phyloP scores from a whole-genome alignment of 2,113 vertebrate genomes.

The Brachypodius melanocephalos region DNA sequence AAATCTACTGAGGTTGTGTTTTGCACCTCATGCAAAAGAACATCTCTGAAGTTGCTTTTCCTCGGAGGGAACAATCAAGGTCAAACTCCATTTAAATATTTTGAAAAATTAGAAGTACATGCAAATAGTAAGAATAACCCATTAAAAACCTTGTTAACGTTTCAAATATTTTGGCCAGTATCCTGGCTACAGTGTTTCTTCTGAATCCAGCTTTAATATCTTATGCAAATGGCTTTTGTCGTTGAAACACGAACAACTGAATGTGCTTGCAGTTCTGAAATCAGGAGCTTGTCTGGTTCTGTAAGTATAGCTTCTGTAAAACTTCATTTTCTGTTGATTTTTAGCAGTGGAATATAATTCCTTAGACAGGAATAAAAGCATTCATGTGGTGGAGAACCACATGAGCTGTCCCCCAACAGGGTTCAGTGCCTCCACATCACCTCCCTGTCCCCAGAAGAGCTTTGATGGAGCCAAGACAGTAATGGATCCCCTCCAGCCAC shows the following conservation, averaged over 20 bases:
- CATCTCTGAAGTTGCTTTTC: neutral
- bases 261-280: neutral
- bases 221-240: neutral
- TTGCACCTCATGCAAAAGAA: neutral
- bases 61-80: neutral
- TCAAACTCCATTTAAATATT: neutral
- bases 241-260: neutral
- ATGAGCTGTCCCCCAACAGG: neutral
- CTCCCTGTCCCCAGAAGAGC: neutral
- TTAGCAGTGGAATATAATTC: neutral
- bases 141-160: neutral
- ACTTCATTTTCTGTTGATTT: slow-evolving; percentile 8
- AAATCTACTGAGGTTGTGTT: neutral
- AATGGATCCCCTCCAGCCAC: slow-evolving; percentile 55
- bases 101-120: neutral
- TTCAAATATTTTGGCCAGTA: neutral
- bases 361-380: neutral
- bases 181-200: neutral
- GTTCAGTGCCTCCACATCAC: neutral
- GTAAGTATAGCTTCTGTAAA: neutral
- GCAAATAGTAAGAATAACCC: neutral
- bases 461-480: slow-evolving; percentile 41
- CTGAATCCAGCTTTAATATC: neutral
- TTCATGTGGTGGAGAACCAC: neutral
- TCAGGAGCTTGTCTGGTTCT: neutral